Evolutionary conservation across 2,888 invertebrate genomes (phyloP), one percentile per base, ranked within the genome.

Genomic region (Nemotelus nigrinus): DNA sequence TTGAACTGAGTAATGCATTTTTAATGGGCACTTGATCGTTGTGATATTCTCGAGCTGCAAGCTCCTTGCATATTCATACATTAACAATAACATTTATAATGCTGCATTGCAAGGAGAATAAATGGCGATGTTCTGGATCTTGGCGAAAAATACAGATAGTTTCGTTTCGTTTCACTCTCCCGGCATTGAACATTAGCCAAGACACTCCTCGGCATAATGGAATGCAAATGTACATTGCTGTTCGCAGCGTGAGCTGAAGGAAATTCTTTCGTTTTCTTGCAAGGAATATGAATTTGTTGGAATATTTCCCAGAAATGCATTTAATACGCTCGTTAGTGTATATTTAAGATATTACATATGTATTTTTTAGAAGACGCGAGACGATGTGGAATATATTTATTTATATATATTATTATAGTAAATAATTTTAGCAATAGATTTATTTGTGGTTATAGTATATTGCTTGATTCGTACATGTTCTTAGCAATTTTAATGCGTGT

Each of bases 11-110:
- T 72, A 72, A 72, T 72, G 71, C 71, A 72, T 72, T 72, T 72
- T 72, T 72, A 72, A 72, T 72, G 71, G 58, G 44, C 47, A 57
- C 45, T 72, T 71, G 71, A 71, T 72, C 71, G 58, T 72, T 45
- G 10, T 57, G 71, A 72, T 41, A 57, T 58, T 6, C 57, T 25
- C 25, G 25, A 25, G 25, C 25, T 39, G 45, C 71, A 45, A 57
- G 58, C 43, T 2, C 43, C 53, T 50, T 57, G 71, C 44, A 57
- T 45, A 72, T 72, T 72, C 58, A 55, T 71, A 57, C 57, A 55
- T 45, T 55, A 72, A 72, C 57, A 72, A 72, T 58, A 72, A 58
- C 71, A 57, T 72, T 70, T 58, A 72, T 72, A 57, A 72, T 72
- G 58, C 57, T 45, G 45, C n/a, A 72, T 58, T 71, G 57, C 57